phyloP scores from a whole-genome alignment of 2,113 vertebrate species.

The Alexandromys fortis region DNA sequence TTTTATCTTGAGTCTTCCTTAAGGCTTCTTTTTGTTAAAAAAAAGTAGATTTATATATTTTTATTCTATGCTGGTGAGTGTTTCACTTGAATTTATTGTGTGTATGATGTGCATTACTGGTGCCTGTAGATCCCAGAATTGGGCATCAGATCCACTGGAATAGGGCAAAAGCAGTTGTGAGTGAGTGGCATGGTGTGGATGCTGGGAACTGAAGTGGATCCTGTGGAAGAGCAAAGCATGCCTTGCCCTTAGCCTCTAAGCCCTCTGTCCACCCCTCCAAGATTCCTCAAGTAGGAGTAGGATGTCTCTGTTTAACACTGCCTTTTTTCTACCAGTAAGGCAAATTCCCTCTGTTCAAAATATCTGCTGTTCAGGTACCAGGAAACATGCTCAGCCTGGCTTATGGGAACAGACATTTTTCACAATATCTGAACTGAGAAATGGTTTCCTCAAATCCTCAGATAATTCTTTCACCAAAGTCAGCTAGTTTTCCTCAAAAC shows the following conservation, averaged over 20 bases:
- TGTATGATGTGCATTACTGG: not conserved
- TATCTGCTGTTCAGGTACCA: not conserved
- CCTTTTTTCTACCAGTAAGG: not conserved
- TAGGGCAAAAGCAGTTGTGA: not conserved
- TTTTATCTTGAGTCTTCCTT: not conserved
- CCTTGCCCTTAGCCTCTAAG: accelerated
- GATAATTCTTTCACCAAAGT: not conserved
- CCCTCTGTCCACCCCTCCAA: not conserved
- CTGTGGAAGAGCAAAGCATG: not conserved
- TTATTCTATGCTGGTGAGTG: not conserved
- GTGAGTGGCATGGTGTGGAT: not conserved
- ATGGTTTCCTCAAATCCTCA: not conserved
- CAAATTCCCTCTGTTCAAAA: not conserved
- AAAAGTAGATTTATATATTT: not conserved
- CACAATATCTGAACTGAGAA: not conserved
- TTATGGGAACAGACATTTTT: not conserved
- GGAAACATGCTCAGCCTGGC: not conserved
- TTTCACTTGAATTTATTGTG: not conserved
- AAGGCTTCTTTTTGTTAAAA: not conserved
- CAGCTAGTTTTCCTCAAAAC: not conserved
- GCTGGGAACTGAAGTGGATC: not conserved
- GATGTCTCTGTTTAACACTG: not conserved
- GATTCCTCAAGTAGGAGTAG: not conserved
- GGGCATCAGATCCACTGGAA: not conserved
- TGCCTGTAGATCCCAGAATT: not conserved